Base-by-base conservation (phyloP, 2,113 vertebrate species). In the Sinocyclocheilus rhinocerous region DNA sequence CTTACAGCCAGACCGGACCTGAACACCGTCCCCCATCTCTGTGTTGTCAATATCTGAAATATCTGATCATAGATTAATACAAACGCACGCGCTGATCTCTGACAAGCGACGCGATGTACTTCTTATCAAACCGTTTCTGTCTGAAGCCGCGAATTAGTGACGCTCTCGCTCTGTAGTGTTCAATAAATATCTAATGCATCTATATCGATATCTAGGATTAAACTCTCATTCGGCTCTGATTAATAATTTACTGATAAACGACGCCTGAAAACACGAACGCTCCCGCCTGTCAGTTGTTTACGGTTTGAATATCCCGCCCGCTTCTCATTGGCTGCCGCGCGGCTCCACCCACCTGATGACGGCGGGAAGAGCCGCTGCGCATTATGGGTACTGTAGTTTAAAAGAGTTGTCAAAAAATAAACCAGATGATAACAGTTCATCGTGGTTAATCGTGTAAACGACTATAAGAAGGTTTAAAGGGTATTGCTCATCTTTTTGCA, bases 251-350 rank as follows among this genome's bases (percentile, higher is more conserved):
- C 10, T 2, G 16, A 22, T 33, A 82, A 82, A 10, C 4, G 7
- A 26, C 22, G 80, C 11, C 42, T 29, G 24, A 29, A 82, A 82
- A 8, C 63, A 11, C 45, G 24, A 63, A 4, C 22, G 33, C 42
- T 67, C 2, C 4, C 1, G 72, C 24, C 75, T 59, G 73, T 36
- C 67, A 20, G 87, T 82, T 89, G 52, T 63, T 92, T 92, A 92
- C 89, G 72, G 89, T 95, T 95, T 95, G 93, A 95, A 92, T 45
- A 87, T 94, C 92, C 93, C 95, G 94, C 94, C 90, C 85, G 77
- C 20, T 39, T 76, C 79, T 67, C 80, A 91, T 93, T 92, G 90
- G 93, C 75, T 83, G 3, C 4, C 45, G 0, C 0, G 9, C 16
- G 12, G 24, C 77, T 45, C 55, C 39, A 6, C 84, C 55, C 50